Conservation (phyloP, 2,797 vertebrate species). For the Sebastes vulpes region DNA sequence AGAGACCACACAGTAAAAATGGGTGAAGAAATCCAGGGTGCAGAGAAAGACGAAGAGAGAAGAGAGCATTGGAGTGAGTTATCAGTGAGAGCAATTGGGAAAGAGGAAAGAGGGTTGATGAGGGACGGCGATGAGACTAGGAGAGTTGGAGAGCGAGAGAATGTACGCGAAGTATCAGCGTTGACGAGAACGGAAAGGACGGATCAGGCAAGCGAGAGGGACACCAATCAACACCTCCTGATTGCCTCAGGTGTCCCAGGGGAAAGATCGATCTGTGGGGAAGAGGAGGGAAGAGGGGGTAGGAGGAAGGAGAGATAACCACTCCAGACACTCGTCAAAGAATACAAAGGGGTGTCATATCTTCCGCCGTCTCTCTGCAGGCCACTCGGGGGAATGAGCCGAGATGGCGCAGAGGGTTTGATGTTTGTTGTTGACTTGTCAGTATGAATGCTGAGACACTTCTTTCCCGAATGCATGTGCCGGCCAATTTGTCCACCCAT, state of each 20-base stretch:
- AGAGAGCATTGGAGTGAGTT: conserved; percentile 28
- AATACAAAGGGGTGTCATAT: conserved; percentile 71
- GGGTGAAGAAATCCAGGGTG: conserved; percentile 26
- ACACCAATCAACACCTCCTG: conserved; percentile 83
- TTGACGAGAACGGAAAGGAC: conserved; percentile 75
- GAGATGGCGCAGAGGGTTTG: conserved; percentile 33
- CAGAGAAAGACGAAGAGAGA: conserved; percentile 15
- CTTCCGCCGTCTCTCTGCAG: conserved; percentile 31
- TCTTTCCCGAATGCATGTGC: conserved; percentile 28
- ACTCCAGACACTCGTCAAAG: conserved; percentile 51
- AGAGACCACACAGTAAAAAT: conserved; percentile 24
- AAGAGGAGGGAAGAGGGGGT: conserved; percentile 25
- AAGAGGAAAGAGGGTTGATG: conserved; percentile 39
- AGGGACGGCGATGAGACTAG: conserved; percentile 23
- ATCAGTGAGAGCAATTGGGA: conserved; percentile 48
- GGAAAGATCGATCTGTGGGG: conserved; percentile 65
- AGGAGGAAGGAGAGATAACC: conserved; percentile 48
- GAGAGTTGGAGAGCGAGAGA: conserved; percentile 28
- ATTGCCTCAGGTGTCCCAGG: conserved; percentile 78
- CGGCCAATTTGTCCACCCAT: conserved; percentile 43
- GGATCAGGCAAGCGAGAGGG: conserved; percentile 71
- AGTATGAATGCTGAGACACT: conserved; percentile 34
- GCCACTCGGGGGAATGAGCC: conserved; percentile 38
- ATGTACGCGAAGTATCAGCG: conserved; percentile 33
- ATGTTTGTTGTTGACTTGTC: conserved; percentile 58